phyloP scores from a whole-genome alignment of 2,113 vertebrate species.

The Gnathonemus echidnorhynchus region DNA sequence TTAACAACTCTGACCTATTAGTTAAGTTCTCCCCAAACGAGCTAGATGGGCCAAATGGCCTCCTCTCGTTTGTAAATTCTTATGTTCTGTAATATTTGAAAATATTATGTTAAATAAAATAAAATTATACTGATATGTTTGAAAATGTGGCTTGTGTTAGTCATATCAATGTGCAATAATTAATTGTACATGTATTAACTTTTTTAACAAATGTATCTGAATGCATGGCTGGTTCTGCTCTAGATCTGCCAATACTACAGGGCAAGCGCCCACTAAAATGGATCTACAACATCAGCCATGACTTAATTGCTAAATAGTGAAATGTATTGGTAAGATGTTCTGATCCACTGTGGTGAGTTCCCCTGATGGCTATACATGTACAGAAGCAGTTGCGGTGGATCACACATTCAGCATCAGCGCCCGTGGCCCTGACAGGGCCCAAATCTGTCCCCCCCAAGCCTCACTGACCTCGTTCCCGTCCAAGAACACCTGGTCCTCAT shows the following conservation, averaged over 20 bases:
- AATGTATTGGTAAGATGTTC: not conserved
- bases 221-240: not conserved
- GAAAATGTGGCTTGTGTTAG: not conserved
- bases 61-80: no score
- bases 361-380: not conserved
- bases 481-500: constrained; percentile 92
- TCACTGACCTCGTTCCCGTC: constrained; percentile 88
- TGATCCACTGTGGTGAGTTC: not conserved
- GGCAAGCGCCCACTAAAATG: not conserved
- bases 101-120: not conserved
- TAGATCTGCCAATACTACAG: not conserved
- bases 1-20: no score
- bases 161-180: not conserved
- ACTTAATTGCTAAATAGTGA: not conserved
- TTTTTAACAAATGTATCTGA: not conserved
- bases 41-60: no score
- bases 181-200: not conserved
- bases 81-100: not conserved
- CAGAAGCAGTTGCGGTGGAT: not conserved
- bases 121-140: not conserved
- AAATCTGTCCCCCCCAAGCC: not conserved
- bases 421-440: not conserved
- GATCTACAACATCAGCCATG: not conserved
- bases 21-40: no score
- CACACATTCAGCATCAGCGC: not conserved